phyloP scores from a whole-genome alignment of 1,140 invertebrate species.

The Campoletis sonorensis region DNA sequence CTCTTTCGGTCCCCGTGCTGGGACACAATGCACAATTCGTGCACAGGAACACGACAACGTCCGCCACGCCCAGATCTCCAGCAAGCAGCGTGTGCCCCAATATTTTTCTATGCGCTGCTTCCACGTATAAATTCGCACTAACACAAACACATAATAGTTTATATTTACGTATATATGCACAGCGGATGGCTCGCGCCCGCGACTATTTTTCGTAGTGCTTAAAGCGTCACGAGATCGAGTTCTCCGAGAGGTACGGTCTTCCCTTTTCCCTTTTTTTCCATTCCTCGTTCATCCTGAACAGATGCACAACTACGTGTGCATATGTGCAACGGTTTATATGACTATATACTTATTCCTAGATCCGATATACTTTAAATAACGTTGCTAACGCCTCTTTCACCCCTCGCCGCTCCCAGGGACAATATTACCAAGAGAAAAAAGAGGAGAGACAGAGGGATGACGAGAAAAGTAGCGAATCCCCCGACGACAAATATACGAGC shows the following conservation, averaged over 20 bases:
- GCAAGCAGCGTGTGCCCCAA: slow-evolving; percentile 60
- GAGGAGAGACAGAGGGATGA: neutral
- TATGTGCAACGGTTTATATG: neutral
- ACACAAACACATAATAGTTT: slow-evolving; percentile 5
- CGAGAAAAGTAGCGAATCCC: slow-evolving; percentile 41
- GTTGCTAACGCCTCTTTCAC: slow-evolving; percentile 30
- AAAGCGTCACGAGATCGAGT: slow-evolving; percentile 3
- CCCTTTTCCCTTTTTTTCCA: slow-evolving; percentile 15
- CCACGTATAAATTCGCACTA: slow-evolving; percentile 20
- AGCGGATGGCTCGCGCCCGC: slow-evolving; percentile 26
- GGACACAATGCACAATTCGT: slow-evolving; percentile 55
- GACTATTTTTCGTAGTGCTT: slow-evolving; percentile 4
- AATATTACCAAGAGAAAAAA: neutral
- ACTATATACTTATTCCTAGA: neutral
- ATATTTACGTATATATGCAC: slow-evolving; percentile 44
- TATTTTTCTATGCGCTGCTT: slow-evolving; percentile 59
- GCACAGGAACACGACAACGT: slow-evolving; percentile 63
- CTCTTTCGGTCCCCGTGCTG: slow-evolving; percentile 48
- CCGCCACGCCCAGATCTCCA: slow-evolving; percentile 65
- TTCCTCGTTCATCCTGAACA: slow-evolving; percentile 42
- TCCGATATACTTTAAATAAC: slow-evolving; percentile 43
- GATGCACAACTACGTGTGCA: slow-evolving; percentile 35
- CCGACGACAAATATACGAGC: slow-evolving; percentile 23
- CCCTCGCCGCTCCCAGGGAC: slow-evolving; percentile 3
- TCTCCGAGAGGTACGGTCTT: slow-evolving; percentile 8